phyloP scores from a whole-genome alignment of 2,888 invertebrate genomes.

The Conomelus anceps region DNA sequence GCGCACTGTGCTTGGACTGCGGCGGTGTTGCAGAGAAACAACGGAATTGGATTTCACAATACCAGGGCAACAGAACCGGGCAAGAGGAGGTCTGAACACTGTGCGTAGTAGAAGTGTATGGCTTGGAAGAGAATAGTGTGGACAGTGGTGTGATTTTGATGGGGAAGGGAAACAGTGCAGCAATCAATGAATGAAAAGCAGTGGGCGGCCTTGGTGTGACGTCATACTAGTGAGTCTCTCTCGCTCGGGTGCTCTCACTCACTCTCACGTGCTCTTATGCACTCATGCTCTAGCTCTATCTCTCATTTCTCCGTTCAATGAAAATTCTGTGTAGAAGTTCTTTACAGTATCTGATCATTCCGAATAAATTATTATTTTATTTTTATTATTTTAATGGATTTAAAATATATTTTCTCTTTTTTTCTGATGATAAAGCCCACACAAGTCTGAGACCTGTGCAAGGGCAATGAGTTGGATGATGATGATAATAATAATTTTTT shows the following conservation, averaged over 20 bases:
- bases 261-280: not conserved
- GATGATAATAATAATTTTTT: no score
- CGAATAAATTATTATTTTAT: no score
- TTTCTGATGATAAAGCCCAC: no score
- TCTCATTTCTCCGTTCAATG: no score
- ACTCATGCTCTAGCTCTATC: not conserved
- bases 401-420: no score
- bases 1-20: not conserved
- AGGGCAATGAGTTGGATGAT: no score
- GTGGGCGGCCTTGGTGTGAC: not conserved
- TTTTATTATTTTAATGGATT: no score
- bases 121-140: not conserved
- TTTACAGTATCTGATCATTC: no score
- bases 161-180: not conserved
- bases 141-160: not conserved
- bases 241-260: not conserved
- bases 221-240: not conserved
- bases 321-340: no score
- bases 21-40: constrained; percentile 5
- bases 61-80: not conserved
- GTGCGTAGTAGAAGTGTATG: not conserved
- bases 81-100: not conserved
- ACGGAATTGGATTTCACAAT: not conserved
- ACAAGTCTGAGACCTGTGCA: no score
- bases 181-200: not conserved